Conservation (phyloP, 92 coral and sea anemone genomes). For the Paragorgia papillata region DNA sequence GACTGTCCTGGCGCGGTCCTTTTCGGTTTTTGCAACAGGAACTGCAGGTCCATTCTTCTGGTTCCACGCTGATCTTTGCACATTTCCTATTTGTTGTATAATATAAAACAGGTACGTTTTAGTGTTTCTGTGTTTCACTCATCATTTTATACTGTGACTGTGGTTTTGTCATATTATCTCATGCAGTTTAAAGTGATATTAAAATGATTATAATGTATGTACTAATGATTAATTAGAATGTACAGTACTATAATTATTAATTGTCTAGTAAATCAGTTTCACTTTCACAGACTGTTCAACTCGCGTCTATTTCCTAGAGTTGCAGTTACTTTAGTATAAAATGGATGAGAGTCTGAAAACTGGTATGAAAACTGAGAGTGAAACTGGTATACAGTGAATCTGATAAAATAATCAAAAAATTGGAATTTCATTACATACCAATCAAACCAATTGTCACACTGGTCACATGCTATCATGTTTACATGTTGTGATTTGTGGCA, state of each 20-base stretch:
- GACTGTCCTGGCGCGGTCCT: too few species aligned
- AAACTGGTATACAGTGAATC: not conserved
- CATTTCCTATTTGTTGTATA: constrained; percentile 13
- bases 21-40: not conserved
- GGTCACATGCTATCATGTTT: constrained; percentile 31
- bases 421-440: constrained; percentile 23
- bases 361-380: not conserved
- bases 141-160: too few species aligned
- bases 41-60: constrained; percentile 18
- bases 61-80: not conserved
- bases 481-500: constrained; percentile 20
- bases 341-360: not conserved
- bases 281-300: too few species aligned
- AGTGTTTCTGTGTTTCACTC: not conserved
- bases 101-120: not conserved
- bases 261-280: too few species aligned
- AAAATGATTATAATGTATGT: too few species aligned
- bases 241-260: too few species aligned
- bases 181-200: too few species aligned
- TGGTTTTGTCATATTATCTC: too few species aligned
- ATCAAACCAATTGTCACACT: constrained; percentile 17
- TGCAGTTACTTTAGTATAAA: too few species aligned
- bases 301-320: too few species aligned
- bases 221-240: too few species aligned
- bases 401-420: not conserved